A percentile compares a stretch with the other conserved stretches of the same genome.
These are phyloP conservation scores for Seira musarum DNA, from an alignment of 2,888 invertebrate species.

Conservation along the genomic window DNA sequence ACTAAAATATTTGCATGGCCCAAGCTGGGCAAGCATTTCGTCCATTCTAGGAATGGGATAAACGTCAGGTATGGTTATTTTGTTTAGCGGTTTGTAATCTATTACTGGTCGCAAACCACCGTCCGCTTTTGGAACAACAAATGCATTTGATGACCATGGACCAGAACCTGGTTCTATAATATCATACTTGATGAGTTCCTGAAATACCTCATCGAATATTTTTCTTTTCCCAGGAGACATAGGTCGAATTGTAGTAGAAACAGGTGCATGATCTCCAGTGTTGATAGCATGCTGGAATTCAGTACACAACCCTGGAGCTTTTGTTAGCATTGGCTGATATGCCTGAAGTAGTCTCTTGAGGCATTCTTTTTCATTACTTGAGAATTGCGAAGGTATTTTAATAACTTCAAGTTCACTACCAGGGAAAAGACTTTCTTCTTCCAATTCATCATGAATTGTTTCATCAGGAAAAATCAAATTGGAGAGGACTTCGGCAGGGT, in stretches of 20 bases:
- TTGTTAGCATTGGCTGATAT: conserved; percentile 37
- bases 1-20: conserved; percentile 70
- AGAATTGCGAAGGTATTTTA: background rate
- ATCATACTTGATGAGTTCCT: conserved; percentile 54
- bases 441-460: too few species aligned
- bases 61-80: conserved; percentile 69
- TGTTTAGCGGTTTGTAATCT: conserved; percentile 70
- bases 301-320: conserved; percentile 45
- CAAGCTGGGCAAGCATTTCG: conserved; percentile 71
- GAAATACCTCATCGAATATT: conserved; percentile 49
- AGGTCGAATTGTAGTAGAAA: conserved; percentile 34
- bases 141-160: conserved; percentile 55
- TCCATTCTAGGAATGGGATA: conserved; percentile 71
- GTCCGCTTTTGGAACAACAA: conserved; percentile 70
- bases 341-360: background rate
- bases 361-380: background rate
- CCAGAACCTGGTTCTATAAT: conserved; percentile 53
- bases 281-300: conserved; percentile 46
- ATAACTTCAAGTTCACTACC: background rate
- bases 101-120: conserved; percentile 69
- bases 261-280: conserved; percentile 40
- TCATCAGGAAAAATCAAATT: too few species aligned
- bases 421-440: too few species aligned
- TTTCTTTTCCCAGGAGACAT: conserved; percentile 56
- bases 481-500: too few species aligned